Evolutionary conservation across 1,140 invertebrate genomes (phyloP).

Genomic region (Euglossa dilemma): DNA sequence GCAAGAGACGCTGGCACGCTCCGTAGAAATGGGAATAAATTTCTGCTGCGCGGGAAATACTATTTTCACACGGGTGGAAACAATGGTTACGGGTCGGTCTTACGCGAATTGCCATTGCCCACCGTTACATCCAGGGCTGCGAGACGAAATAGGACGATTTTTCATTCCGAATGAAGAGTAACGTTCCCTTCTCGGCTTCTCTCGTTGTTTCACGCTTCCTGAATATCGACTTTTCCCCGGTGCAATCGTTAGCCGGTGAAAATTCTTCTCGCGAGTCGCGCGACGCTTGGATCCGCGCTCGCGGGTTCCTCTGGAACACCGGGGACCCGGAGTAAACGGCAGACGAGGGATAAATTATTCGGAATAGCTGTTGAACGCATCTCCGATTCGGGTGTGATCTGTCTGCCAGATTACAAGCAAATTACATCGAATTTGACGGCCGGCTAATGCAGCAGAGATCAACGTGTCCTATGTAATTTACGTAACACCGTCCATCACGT

Average conservation of each 20-base stretch:
- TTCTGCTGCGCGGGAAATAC: neutral
- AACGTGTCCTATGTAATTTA: constrained; percentile 37
- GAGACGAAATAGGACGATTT: constrained; percentile 47
- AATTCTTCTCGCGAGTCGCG: neutral
- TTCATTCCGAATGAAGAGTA: constrained; percentile 53
- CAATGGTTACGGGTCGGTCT: neutral
- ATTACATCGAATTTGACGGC: constrained; percentile 49
- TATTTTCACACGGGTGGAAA: constrained; percentile 8
- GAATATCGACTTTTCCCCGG: neutral
- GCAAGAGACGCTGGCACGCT: neutral
- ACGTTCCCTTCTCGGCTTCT: neutral
- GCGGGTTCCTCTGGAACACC: no score
- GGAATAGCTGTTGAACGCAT: constrained; percentile 15
- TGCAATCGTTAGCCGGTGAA: neutral
- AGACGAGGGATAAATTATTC: neutral
- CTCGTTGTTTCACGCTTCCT: neutral
- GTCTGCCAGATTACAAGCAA: constrained; percentile 31
- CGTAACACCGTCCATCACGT: constrained; percentile 29
- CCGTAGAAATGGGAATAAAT: constrained; percentile 30
- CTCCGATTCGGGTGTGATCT: neutral
- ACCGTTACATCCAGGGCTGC: neutral
- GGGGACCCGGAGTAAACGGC: neutral
- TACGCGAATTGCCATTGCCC: constrained; percentile 27
- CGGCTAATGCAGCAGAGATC: constrained; percentile 27
- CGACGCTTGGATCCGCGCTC: neutral